Conservation (phyloP, 2,113 vertebrate species). For the Oreochromis tanganicae region DNA sequence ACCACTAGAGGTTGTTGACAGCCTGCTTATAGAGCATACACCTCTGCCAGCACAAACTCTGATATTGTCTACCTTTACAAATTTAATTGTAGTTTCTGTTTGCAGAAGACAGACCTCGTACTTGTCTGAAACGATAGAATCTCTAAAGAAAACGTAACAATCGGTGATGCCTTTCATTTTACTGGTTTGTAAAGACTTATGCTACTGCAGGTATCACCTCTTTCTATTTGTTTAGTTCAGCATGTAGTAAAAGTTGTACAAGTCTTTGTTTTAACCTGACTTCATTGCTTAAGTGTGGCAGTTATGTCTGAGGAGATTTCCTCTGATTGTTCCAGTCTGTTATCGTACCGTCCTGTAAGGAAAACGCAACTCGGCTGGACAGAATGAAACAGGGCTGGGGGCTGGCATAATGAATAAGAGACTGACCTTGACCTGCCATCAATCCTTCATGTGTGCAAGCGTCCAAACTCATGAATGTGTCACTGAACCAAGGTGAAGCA, state of each 20-base stretch:
- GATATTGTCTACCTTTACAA: not conserved
- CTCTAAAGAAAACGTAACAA: not conserved
- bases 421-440: constrained; percentile 8
- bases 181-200: not conserved
- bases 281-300: not conserved
- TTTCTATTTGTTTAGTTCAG: not conserved
- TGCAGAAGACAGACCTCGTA: not conserved
- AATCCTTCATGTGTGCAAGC: not conserved
- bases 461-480: constrained; percentile 15
- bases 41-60: not conserved
- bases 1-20: constrained; percentile 34
- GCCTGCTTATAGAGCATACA: not conserved
- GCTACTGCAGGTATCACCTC: not conserved
- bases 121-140: not conserved
- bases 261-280: not conserved
- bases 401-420: not conserved
- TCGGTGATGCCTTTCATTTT: not conserved
- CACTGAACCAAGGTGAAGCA: not conserved
- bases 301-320: not conserved
- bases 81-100: not conserved
- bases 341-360: not conserved
- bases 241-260: not conserved
- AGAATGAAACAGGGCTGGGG: not conserved
- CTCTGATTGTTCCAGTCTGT: not conserved
- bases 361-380: not conserved